These are phyloP conservation scores for Alsophila aescularia DNA, from an alignment of 2,888 invertebrate genomes.

Conservation along the genomic window DNA sequence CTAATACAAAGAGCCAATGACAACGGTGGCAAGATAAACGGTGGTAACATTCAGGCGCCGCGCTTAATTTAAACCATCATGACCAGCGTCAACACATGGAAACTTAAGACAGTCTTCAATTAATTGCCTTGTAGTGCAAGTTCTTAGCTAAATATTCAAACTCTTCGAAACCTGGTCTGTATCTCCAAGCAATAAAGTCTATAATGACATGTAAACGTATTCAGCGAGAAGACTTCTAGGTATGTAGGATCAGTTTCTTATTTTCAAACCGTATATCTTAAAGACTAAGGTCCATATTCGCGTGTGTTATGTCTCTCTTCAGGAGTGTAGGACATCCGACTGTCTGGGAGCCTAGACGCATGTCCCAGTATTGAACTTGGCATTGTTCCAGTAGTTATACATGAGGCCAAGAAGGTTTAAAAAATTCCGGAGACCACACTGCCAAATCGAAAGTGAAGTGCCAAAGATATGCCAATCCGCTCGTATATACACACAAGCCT, in stretches of 20 bases:
- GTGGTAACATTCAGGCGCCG: neutral
- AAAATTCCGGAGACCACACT: too few species aligned
- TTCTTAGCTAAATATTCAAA: too few species aligned
- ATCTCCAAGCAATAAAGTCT: neutral
- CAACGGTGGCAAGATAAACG: neutral
- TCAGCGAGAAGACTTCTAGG: neutral
- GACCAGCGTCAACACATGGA: neutral
- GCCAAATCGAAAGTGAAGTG: too few species aligned
- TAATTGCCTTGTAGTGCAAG: neutral
- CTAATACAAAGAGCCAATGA: too few species aligned
- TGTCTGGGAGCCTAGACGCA: constrained; percentile 7
- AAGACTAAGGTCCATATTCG: neutral
- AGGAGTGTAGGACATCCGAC: constrained; percentile 1
- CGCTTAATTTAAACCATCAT: neutral
- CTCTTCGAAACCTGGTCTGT: neutral
- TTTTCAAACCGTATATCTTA: neutral
- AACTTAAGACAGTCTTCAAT: neutral
- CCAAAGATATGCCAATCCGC: too few species aligned
- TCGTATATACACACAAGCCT: too few species aligned
- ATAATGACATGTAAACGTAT: neutral
- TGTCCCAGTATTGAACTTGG: constrained; percentile 30
- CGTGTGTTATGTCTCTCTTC: neutral
- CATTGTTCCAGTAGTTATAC: constrained; percentile 21
- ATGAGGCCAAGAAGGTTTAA: constrained; percentile 3
- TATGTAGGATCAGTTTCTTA: neutral